Base-by-base conservation (phyloP, 1,140 invertebrate species). In the Phocides pigmalion region DNA sequence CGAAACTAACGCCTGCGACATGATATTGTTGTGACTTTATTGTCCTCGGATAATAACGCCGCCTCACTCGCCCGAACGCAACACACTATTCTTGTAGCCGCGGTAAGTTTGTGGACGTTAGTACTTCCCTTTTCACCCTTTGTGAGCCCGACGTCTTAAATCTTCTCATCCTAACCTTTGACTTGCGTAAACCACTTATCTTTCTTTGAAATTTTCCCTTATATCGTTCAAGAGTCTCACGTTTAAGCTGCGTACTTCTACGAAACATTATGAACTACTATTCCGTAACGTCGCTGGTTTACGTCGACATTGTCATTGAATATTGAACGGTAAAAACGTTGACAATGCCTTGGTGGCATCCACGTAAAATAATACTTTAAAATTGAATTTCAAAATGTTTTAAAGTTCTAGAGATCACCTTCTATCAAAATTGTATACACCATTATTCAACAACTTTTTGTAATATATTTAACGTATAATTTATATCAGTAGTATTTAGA, bases 1-100 rank as follows among this genome's bases (percentile, higher is more conserved):
- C 70, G 62, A 72, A 74, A 78, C 68, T 58, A 72, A 62, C 66
- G 50, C 73, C 66, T 50, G 71, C 65, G 47, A 67, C 59, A 68
- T 74, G 73, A 78, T 76, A 79, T 77, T 81, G 67, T 79, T 74
- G 68, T 78, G 64, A 78, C 56, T 77, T 70, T 65, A 72, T 74
- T 76, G 67, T 76, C 75, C 69, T 70, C 65, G 53, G 42, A 25
- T 59, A 46, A 11, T 32, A 32, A 47, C 42, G 42, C 17, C 35
- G 53, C 20, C 28, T 16, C 49, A 49, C 20, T 58, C 39, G 28
- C 41, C 20, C 35, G 46, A 41, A 44, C 39, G 22, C 37, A 19
- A 50, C 56, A 46, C 64, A 66, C 59, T 49, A 59, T 39, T 51
- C 37, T 51, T 44, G 32, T 64, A 66, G 39, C 20, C 46, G 32